Percentiles rank a stretch among this genome's conserved stretches.
Evolutionary conservation across 1,140 invertebrate genomes (phyloP).

Genomic region (Platyura marginata): DNA sequence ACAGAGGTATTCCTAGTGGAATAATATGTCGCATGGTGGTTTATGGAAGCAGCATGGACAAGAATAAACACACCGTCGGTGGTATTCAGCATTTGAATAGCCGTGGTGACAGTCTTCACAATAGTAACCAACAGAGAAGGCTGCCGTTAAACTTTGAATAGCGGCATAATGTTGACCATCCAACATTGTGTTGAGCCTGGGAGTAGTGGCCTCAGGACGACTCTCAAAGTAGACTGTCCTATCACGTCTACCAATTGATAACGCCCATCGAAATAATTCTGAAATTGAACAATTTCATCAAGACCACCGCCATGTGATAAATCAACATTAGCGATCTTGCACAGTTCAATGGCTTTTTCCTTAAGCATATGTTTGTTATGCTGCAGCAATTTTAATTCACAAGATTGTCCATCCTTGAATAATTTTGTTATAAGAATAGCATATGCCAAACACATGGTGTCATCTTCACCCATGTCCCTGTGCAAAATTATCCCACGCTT

Average conservation of each 20-base stretch:
- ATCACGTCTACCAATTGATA: not conserved
- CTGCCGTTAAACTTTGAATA: not conserved
- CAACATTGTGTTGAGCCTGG: not conserved
- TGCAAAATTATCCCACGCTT: too few species aligned
- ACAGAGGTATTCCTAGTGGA: too few species aligned
- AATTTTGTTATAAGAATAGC: not conserved
- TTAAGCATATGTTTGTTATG: not conserved
- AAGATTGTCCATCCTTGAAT: not conserved
- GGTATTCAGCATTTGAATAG: too few species aligned
- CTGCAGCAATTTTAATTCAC: not conserved
- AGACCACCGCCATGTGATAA: not conserved
- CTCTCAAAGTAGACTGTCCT: not conserved
- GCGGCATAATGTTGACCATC: not conserved
- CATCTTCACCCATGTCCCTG: too few species aligned
- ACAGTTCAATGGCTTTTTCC: not conserved
- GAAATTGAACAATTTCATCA: not conserved
- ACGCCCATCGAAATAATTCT: not conserved
- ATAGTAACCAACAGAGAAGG: too few species aligned
- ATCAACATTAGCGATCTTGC: not conserved
- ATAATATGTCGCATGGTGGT: too few species aligned
- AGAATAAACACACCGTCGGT: too few species aligned
- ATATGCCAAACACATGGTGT: not conserved
- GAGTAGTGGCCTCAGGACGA: not conserved
- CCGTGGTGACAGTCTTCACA: too few species aligned
- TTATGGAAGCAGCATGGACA: too few species aligned